Percentiles rank a stretch among this genome's conserved stretches.
Conservation (phyloP, 2,113 vertebrate genomes). For the Myodes glareolus region DNA sequence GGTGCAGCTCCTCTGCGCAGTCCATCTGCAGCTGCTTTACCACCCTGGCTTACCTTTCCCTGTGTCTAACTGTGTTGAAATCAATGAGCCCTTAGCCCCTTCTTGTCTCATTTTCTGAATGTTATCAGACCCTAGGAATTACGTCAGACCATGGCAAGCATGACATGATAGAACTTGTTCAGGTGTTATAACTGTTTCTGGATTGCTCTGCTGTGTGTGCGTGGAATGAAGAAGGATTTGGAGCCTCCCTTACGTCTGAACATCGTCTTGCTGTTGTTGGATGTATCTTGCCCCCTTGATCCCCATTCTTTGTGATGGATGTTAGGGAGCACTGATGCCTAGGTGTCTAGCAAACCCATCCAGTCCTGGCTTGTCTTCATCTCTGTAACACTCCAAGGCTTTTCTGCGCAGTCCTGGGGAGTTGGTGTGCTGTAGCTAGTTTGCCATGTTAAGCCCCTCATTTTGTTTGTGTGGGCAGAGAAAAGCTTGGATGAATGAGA, state of each 20-base stretch:
- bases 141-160: not conserved
- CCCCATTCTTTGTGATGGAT: not conserved
- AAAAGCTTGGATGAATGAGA: not conserved
- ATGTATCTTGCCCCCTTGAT: not conserved
- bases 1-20: not conserved
- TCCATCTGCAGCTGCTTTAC: not conserved
- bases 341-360: not conserved
- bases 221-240: not conserved
- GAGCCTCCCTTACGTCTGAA: not conserved
- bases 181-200: not conserved
- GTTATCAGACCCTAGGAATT: not conserved
- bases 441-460: not conserved
- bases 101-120: not conserved
- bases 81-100: not conserved
- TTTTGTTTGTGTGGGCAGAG: not conserved
- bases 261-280: not conserved
- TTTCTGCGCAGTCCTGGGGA: not conserved
- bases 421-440: not conserved
- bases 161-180: not conserved
- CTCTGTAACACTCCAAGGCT: not conserved
- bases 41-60: not conserved
- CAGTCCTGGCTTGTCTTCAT: not conserved
- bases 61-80: not conserved
- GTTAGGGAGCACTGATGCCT: not conserved
- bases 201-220: not conserved